Evolutionary conservation across 2,797 vertebrate genomes (phyloP).

Genomic region (Parauchenoglanis ngamensis): DNA sequence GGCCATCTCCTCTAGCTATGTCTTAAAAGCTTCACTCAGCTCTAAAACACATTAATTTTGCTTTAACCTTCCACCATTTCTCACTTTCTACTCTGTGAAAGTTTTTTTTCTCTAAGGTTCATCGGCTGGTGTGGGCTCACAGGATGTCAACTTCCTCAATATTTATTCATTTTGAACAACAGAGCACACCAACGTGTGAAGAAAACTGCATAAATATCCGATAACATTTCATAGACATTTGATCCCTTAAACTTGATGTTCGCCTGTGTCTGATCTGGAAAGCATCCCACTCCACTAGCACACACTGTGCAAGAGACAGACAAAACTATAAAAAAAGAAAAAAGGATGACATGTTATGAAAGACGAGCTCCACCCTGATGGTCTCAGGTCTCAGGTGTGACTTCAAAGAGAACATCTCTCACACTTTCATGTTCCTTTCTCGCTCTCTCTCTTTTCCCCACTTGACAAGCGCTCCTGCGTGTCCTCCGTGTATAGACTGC

Average conservation of each 20-base stretch:
- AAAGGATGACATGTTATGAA: slow-evolving; percentile 16
- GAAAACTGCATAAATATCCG: slow-evolving; percentile 10
- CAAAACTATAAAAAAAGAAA: slow-evolving; percentile 5
- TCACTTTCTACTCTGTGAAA: slow-evolving; percentile 15
- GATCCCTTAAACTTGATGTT: slow-evolving; percentile 38
- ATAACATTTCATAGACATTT: slow-evolving; percentile 17
- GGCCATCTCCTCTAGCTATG: background rate
- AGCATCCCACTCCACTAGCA: background rate
- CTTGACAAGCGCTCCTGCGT: background rate
- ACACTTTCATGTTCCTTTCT: slow-evolving; percentile 39
- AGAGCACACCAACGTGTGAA: slow-evolving; percentile 4
- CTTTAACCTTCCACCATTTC: background rate
- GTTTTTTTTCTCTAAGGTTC: slow-evolving; percentile 15
- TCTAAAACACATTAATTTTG: background rate
- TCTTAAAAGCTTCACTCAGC: slow-evolving; percentile 16
- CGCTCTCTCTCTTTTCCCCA: background rate
- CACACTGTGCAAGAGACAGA: slow-evolving; percentile 8
- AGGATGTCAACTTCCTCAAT: background rate
- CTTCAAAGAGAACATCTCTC: slow-evolving; percentile 45
- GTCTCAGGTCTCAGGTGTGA: slow-evolving; percentile 42
- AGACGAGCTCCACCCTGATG: slow-evolving; percentile 23
- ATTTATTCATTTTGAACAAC: slow-evolving; percentile 16
- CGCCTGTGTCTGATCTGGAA: background rate
- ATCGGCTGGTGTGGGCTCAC: slow-evolving; percentile 5
- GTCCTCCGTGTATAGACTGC: slow-evolving; percentile 11